A percentile compares a stretch with the other conserved stretches of the same genome.
Conservation (phyloP, 2,797 vertebrate genomes). For the Ctenopoma multispine region DNA sequence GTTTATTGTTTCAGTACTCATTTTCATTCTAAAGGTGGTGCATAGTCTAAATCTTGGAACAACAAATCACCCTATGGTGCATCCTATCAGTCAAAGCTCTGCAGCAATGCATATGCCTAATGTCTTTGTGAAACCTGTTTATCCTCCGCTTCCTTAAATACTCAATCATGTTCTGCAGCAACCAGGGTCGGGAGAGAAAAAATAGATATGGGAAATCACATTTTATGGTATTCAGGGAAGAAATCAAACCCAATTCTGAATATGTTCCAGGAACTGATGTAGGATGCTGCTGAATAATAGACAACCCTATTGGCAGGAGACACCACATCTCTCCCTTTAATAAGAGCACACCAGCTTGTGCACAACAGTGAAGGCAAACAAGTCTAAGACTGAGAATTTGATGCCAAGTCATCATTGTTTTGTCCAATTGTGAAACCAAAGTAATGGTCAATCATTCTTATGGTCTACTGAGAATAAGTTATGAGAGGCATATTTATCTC, state of each 20-base stretch:
- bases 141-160: slow-evolving; percentile 57
- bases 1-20: slow-evolving; percentile 23
- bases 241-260: slow-evolving; percentile 54
- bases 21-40: slow-evolving; percentile 19
- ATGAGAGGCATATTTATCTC: slow-evolving; percentile 34
- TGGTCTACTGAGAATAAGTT: slow-evolving; percentile 15
- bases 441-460: slow-evolving; percentile 41
- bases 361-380: slow-evolving; percentile 24
- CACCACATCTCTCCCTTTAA: slow-evolving; percentile 36
- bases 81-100: slow-evolving; percentile 48
- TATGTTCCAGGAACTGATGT: slow-evolving; percentile 51
- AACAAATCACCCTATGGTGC: slow-evolving; percentile 48
- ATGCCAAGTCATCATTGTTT: slow-evolving; percentile 44
- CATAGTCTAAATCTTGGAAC: slow-evolving; percentile 23
- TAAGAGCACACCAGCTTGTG: slow-evolving; percentile 27
- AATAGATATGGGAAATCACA: slow-evolving; percentile 55
- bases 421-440: slow-evolving; percentile 28
- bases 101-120: slow-evolving; percentile 45
- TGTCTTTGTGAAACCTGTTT: slow-evolving; percentile 57
- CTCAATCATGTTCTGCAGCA: slow-evolving; percentile 61
- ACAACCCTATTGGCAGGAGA: slow-evolving; percentile 32
- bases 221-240: slow-evolving; percentile 56
- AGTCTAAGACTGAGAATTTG: slow-evolving; percentile 32
- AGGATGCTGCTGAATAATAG: slow-evolving; percentile 51
- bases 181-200: slow-evolving; percentile 35